phyloP scores from a whole-genome alignment of 2,113 vertebrate species.

The Tupaia tana region DNA sequence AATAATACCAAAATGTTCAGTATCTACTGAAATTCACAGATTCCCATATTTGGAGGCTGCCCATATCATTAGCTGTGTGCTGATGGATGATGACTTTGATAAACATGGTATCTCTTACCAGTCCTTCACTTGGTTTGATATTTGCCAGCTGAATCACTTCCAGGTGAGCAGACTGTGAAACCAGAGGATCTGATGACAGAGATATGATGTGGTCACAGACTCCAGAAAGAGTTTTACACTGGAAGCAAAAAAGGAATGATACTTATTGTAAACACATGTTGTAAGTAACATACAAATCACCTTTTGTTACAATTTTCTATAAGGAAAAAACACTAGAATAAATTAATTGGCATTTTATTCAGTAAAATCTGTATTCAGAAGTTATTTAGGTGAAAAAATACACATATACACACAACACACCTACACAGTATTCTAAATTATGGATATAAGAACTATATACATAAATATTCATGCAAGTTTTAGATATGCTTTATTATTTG shows the following conservation, averaged over 20 bases:
- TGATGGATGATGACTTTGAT: conserved; percentile 76
- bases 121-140: conserved; percentile 93
- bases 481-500: conserved; percentile 30
- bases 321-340: conserved; percentile 46
- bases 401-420: background rate
- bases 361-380: conserved; percentile 39
- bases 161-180: conserved; percentile 92
- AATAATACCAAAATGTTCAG: background rate
- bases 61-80: background rate
- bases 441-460: conserved; percentile 3
- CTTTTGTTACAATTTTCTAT: conserved; percentile 20
- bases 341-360: conserved; percentile 42
- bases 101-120: conserved; percentile 90
- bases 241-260: conserved; percentile 58
- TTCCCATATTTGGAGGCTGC: background rate
- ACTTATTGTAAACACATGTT: conserved; percentile 41
- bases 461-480: conserved; percentile 26
- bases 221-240: conserved; percentile 92
- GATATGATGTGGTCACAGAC: conserved; percentile 93
- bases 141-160: conserved; percentile 92
- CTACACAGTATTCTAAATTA: conserved; percentile 22
- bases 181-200: conserved; percentile 90
- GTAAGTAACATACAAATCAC: conserved; percentile 21
- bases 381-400: background rate
- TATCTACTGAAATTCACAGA: conserved; percentile 46